phyloP scores from a whole-genome alignment of 2,113 vertebrate genomes.

The Diadophis punctatus region DNA sequence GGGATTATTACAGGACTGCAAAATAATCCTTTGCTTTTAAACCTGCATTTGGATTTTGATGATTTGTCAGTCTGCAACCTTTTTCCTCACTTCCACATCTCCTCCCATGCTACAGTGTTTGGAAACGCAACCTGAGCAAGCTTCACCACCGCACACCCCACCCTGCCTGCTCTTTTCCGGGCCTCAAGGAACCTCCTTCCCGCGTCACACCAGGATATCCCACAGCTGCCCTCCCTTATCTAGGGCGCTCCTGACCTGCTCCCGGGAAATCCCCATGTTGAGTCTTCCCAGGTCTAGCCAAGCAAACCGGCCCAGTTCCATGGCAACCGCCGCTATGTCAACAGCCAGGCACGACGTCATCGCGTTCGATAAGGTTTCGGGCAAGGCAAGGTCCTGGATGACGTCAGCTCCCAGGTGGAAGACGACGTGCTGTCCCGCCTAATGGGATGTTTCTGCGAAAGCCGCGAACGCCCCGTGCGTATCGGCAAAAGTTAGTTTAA shows the following conservation, averaged over 20 bases:
- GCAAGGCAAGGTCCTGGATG: not conserved
- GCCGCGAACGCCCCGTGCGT: too few species aligned
- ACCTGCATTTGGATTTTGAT: not conserved
- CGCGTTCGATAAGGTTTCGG: not conserved
- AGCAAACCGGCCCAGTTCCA: not conserved
- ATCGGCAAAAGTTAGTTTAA: not conserved
- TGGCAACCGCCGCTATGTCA: slow-evolving; percentile 11
- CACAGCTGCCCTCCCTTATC: not conserved
- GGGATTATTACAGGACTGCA: not conserved
- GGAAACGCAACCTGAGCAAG: not conserved
- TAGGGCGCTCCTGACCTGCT: not conserved
- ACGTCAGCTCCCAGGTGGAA: not conserved
- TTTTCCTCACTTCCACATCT: not conserved
- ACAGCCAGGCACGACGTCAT: not conserved
- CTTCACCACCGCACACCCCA: not conserved
- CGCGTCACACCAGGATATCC: not conserved
- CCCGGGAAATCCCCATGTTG: not conserved
- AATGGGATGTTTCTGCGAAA: not conserved
- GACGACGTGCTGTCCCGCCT: not conserved
- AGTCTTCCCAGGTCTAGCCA: not conserved
- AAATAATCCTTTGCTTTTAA: not conserved
- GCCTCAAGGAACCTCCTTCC: not conserved
- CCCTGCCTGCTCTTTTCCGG: not conserved
- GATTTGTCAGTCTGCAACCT: not conserved
- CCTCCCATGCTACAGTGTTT: not conserved